Conservation (phyloP, 2,888 invertebrate species). For the Drosophila bunnanda region DNA sequence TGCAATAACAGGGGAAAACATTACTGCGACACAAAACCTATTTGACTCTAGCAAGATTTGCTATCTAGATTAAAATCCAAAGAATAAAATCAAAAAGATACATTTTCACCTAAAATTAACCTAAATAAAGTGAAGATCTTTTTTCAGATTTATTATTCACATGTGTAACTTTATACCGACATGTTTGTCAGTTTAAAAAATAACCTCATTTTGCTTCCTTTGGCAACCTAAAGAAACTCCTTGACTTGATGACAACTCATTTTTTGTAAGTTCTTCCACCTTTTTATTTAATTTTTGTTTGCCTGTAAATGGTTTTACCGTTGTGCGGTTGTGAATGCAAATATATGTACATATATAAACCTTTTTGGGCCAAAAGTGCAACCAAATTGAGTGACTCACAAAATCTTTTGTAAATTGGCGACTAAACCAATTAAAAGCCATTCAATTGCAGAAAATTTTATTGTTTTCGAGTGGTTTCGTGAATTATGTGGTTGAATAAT, state of each 20-base stretch:
- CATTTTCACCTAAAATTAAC: neutral
- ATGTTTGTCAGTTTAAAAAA: neutral
- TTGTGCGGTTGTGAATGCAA: conserved; percentile 18
- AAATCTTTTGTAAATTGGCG: conserved; percentile 5
- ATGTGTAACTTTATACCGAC: neutral
- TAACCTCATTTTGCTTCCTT: neutral
- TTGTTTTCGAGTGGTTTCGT: conserved; percentile 5
- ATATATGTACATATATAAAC: conserved; percentile 7
- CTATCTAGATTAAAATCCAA: neutral
- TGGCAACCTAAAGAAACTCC: neutral
- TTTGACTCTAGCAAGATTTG: no score
- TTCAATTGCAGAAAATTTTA: conserved; percentile 28
- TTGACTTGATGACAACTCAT: conserved; percentile 18
- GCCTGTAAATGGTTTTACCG: conserved; percentile 17
- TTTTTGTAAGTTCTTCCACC: conserved; percentile 6
- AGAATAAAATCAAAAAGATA: neutral
- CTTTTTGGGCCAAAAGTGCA: conserved; percentile 24
- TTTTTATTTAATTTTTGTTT: conserved; percentile 19
- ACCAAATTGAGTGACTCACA: conserved; percentile 32
- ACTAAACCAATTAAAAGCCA: conserved; percentile 28
- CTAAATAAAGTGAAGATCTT: neutral
- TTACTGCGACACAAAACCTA: neutral
- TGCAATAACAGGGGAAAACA: neutral
- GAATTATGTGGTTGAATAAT: neutral
- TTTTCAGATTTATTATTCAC: neutral